phyloP scores from a whole-genome alignment of 2,113 vertebrate species.

The Salvelinus sp. region DNA sequence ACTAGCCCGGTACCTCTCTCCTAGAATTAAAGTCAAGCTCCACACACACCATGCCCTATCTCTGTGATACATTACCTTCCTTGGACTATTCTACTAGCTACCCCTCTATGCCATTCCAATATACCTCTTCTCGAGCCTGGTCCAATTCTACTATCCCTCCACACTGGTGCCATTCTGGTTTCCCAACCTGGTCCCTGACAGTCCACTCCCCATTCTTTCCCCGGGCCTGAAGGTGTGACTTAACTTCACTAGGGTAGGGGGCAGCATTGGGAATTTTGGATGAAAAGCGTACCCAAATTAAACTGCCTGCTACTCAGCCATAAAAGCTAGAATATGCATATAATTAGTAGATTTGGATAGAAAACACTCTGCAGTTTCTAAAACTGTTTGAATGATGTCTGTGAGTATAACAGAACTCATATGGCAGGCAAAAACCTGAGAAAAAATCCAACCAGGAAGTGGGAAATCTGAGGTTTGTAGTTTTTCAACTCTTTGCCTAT shows the following conservation, averaged over 20 bases:
- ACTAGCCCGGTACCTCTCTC: constrained; percentile 13
- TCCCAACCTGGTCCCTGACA: constrained; percentile 43
- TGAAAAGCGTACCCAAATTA: too few relatives aligned
- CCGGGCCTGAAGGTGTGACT: constrained; percentile 35
- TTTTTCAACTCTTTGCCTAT: too few relatives aligned
- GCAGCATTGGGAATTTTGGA: too few relatives aligned
- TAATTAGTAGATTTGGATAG: too few relatives aligned
- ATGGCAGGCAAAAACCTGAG: too few relatives aligned
- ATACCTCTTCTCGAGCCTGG: background rate
- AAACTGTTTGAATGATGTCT: too few relatives aligned
- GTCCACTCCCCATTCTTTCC: constrained; percentile 30
- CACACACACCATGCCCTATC: constrained; percentile 23
- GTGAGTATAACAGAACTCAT: too few relatives aligned
- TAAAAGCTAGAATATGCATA: too few relatives aligned
- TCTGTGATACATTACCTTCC: background rate
- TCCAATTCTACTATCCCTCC: background rate
- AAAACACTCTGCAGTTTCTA: too few relatives aligned
- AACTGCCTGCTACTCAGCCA: too few relatives aligned
- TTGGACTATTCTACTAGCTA: background rate
- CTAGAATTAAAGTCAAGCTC: constrained; percentile 31
- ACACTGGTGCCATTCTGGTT: constrained; percentile 34
- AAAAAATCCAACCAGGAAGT: too few relatives aligned
- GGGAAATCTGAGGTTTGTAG: too few relatives aligned
- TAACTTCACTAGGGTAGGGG: background rate
- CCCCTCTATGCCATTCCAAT: background rate